Conservation (phyloP, 2,113 vertebrate genomes). For the Jaculus jaculus region DNA sequence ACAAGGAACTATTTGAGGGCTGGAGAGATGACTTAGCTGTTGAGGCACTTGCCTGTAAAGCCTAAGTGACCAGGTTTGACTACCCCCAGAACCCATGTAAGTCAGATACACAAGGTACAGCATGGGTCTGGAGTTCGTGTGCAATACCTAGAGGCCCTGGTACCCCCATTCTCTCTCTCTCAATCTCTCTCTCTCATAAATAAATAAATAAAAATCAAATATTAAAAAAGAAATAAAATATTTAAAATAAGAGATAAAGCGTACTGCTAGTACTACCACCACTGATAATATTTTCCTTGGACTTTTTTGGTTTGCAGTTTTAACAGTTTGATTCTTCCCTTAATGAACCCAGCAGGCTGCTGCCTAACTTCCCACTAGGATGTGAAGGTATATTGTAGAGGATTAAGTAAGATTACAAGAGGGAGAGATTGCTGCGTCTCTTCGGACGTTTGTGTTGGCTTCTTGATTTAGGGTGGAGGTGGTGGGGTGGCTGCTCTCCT, state of each 20-base stretch:
- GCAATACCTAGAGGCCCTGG: no score
- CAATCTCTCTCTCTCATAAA: no score
- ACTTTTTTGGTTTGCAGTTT: not conserved
- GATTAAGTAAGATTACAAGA: not conserved
- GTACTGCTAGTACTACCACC: not conserved
- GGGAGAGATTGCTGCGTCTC: not conserved
- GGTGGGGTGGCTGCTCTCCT: not conserved
- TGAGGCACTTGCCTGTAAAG: no score
- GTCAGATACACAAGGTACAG: no score
- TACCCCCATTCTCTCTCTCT: no score
- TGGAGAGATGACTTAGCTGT: no score
- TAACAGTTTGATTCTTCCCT: not conserved
- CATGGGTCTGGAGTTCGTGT: no score
- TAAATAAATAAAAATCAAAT: no score
- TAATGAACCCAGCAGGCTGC: not conserved
- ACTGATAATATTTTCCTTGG: not conserved
- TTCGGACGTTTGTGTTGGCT: not conserved
- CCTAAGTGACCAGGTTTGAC: no score
- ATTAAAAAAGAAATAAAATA: not conserved
- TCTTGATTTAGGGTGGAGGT: not conserved
- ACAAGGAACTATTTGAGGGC: not conserved
- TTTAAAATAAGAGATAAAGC: slow-evolving; percentile 34
- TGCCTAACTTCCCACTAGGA: not conserved
- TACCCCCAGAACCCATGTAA: no score
- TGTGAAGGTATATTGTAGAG: slow-evolving; percentile 13